Conservation (phyloP, 2,113 vertebrate species). For the Hemibates koningsi region DNA sequence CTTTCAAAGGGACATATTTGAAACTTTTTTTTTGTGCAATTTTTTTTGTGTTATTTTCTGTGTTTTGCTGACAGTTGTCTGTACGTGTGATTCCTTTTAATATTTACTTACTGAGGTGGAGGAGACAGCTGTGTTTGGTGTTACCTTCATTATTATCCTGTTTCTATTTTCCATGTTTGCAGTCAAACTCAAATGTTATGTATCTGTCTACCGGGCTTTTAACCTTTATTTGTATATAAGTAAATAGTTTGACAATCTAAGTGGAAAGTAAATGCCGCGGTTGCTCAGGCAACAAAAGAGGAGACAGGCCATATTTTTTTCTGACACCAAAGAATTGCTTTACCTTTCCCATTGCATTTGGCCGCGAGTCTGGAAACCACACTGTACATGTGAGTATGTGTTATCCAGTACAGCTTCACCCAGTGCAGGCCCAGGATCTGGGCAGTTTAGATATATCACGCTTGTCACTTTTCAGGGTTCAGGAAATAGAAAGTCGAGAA, state of each 20-base stretch:
- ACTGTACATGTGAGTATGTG: background rate
- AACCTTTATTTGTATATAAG: conserved; percentile 68
- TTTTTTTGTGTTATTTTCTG: background rate
- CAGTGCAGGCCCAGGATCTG: background rate
- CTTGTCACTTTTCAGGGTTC: background rate
- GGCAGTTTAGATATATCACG: background rate
- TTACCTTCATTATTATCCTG: conserved; percentile 18
- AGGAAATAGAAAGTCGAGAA: conserved; percentile 13
- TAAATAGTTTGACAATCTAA: conserved; percentile 79
- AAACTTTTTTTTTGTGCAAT: background rate
- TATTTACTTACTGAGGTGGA: conserved; percentile 61
- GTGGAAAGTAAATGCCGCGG: conserved; percentile 72
- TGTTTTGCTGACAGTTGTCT: conserved; percentile 1
- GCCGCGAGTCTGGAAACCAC: background rate
- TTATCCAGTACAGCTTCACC: background rate
- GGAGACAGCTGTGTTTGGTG: conserved; percentile 73
- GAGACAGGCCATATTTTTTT: conserved; percentile 75
- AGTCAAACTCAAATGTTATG: conserved; percentile 33
- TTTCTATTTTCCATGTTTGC: conserved; percentile 51
- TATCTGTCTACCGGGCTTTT: conserved; percentile 70
- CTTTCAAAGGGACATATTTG: conserved; percentile 11
- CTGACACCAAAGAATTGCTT: conserved; percentile 78
- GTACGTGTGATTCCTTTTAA: background rate
- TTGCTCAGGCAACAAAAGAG: conserved; percentile 52
- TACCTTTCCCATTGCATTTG: conserved; percentile 42